Base-by-base conservation (phyloP, 2,113 vertebrate species). In the Leuciscus idus region DNA sequence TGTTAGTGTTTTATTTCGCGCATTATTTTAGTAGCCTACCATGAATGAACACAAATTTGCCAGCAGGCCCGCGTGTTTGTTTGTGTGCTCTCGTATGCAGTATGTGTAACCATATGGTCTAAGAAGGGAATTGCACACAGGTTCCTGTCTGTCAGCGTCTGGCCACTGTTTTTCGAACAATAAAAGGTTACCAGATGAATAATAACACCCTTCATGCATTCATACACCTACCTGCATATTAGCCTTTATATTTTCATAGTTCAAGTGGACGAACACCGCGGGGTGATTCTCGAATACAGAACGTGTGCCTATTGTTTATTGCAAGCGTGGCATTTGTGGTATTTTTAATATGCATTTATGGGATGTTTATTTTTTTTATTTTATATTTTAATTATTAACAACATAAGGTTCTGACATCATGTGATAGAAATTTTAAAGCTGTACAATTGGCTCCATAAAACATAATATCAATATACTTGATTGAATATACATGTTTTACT, bases 31-130 rank as follows among this genome's bases (percentile, higher is more conserved):
- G 91, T 91, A 43, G 39, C 39, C 77, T 88, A 89, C 88, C 87
- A 87, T 50, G 90, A 88, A 87, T 50, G 90, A 88, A 89, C 89
- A 91, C 85, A 19, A 84, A 68, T 79, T 87, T 89, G 89, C 90
- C 89, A 87, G 73, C 89, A 92, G 91, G 92, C 91, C 92, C 89
- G 70, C 75, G 84, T 90, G 88, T 89, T 89, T 87, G 76, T 84
- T 81, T 85, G 78, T 80, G 79, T 57, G 80, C 46, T 75, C 33
- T 39, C 43, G 39, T 92, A 92, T 94, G 93, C 92, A 91, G 87
- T 90, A 90, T 91, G 91, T 92, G 91, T 93, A 92, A 90, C 91
- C 92, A 87, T 92, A 90, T 91, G 94, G 94, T 93, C 93, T 72
- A 89, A 87, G 88, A 91, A 92, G 74, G 88, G 87, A 89, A 83